A percentile compares a stretch with the other conserved stretches of the same genome.
Evolutionary conservation across 1,140 invertebrate genomes (phyloP).

Genomic region (Teleopsis dalmanni): DNA sequence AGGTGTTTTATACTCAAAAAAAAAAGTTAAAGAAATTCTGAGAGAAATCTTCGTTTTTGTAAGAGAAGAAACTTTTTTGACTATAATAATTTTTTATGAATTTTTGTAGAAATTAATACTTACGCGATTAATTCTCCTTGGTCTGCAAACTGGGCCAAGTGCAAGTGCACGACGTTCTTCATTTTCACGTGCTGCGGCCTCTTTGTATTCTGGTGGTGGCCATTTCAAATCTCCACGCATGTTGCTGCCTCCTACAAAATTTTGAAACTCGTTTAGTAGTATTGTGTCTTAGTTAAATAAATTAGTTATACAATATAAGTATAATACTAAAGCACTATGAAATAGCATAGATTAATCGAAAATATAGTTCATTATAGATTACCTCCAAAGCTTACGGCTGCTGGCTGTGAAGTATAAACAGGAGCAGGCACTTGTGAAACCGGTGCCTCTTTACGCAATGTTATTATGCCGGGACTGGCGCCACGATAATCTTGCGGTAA

Average conservation of each 20-base stretch:
- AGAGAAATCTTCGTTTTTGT: too few species aligned
- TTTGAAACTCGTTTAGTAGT: too few species aligned
- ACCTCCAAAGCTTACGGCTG: constrained; percentile 58
- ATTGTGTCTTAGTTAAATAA: constrained; percentile 2
- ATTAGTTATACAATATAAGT: constrained; percentile 1
- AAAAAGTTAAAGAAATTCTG: too few species aligned
- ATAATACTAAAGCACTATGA: background rate
- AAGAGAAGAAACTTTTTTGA: too few species aligned
- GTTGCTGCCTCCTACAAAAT: constrained; percentile 56
- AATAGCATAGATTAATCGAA: background rate
- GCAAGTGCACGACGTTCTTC: constrained; percentile 59
- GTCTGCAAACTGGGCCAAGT: constrained; percentile 65
- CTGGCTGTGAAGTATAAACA: constrained; percentile 60
- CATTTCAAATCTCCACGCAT: constrained; percentile 78
- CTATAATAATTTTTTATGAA: background rate
- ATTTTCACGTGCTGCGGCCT: constrained; percentile 64
- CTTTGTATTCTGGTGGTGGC: constrained; percentile 68
- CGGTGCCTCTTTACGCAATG: constrained; percentile 60
- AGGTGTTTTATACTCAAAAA: too few species aligned
- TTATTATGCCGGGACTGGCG: constrained; percentile 51
- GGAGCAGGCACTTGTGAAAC: constrained; percentile 62
- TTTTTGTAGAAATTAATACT: constrained; percentile 6
- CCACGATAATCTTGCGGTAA: constrained; percentile 30
- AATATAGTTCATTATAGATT: too few species aligned
- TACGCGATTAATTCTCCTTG: constrained; percentile 50